A percentile compares a stretch with the other conserved stretches of the same genome.
These are phyloP conservation scores for Astreopora myriophthalma DNA, from an alignment of 64 coral and sea anemone species.

Conservation along the genomic window DNA sequence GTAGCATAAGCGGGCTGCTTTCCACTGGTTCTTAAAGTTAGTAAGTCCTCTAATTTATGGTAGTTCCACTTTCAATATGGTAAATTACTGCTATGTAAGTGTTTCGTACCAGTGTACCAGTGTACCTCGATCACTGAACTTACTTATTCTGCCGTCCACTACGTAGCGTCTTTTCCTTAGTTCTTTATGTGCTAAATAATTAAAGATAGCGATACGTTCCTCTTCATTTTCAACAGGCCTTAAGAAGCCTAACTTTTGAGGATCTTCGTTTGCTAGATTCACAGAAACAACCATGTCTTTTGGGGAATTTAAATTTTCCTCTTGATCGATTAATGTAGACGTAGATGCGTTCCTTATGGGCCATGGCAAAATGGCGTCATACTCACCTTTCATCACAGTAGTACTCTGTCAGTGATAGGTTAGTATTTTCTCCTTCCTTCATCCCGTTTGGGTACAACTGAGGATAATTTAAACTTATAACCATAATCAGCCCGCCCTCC, in stretches of 20 bases:
- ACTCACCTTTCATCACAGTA: conserved; percentile 25
- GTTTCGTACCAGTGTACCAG: too few relatives aligned
- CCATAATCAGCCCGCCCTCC: conserved; percentile 25
- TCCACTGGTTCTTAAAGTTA: too few relatives aligned
- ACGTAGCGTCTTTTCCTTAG: not conserved
- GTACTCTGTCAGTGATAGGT: conserved; percentile 28
- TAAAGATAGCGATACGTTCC: not conserved
- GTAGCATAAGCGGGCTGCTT: too few relatives aligned
- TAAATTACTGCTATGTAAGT: too few relatives aligned
- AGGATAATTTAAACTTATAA: conserved; percentile 51
- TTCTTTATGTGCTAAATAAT: not conserved
- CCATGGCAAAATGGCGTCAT: conserved; percentile 50
- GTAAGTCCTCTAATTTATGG: too few relatives aligned
- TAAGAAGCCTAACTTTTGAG: not conserved
- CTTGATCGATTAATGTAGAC: conserved; percentile 32
- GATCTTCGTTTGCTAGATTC: too few relatives aligned
- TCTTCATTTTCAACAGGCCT: not conserved
- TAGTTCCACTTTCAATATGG: too few relatives aligned
- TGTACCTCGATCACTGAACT: too few relatives aligned
- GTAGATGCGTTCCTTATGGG: conserved; percentile 1
- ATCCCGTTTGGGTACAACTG: conserved; percentile 42
- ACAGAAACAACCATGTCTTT: not conserved
- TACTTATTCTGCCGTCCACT: conserved; percentile 3
- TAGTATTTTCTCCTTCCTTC: conserved; percentile 11
- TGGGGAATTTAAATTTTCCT: not conserved